Conservation (phyloP, 2,113 vertebrate species). For the Paedocypris sp. region DNA sequence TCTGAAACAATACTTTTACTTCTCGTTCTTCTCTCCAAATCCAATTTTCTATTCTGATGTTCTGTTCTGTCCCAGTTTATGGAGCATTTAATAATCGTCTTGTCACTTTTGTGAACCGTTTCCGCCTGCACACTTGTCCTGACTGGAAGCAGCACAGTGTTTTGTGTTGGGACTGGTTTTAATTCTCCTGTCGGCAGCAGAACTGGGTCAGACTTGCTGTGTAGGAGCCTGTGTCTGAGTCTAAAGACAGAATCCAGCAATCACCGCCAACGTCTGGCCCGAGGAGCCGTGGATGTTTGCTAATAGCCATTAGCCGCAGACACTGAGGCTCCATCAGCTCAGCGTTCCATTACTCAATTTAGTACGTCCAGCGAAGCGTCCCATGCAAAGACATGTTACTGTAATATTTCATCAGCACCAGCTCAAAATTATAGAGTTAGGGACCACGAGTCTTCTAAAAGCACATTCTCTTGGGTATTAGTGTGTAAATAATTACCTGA, state of each 20-base stretch:
- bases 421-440: background rate
- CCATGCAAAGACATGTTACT: background rate
- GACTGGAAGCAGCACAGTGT: background rate
- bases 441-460: too few species aligned
- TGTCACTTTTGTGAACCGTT: background rate
- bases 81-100: background rate
- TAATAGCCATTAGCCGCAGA: constrained; percentile 16
- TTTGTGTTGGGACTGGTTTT: constrained; percentile 1
- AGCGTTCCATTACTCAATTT: background rate
- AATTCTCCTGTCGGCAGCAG: constrained; percentile 13
- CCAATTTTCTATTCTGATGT: background rate
- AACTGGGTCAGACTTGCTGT: constrained; percentile 29
- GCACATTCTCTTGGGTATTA: too few species aligned
- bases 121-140: background rate
- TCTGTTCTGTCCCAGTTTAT: background rate
- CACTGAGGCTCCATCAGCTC: constrained; percentile 14
- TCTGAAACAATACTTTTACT: background rate
- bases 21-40: background rate
- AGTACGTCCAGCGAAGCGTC: constrained; percentile 2
- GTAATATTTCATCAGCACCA: background rate
- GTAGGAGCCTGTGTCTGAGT: constrained; percentile 14
- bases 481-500: too few species aligned
- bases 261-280: constrained; percentile 2
- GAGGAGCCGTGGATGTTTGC: background rate
- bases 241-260: constrained; percentile 12